phyloP scores from a whole-genome alignment of 2,888 invertebrate genomes.

The Pristionchus maxplancki region DNA sequence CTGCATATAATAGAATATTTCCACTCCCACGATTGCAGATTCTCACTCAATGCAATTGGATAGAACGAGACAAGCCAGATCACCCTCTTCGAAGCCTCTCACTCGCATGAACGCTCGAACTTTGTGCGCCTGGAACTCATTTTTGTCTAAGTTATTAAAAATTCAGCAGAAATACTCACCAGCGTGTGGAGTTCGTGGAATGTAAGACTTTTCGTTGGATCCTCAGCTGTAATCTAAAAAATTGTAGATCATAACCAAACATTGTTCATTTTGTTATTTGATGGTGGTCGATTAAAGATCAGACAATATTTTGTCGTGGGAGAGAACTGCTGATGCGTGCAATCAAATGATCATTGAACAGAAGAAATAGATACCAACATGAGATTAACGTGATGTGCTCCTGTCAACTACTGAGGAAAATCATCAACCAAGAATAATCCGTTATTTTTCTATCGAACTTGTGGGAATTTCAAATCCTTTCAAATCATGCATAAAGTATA shows the following conservation, averaged over 20 bases:
- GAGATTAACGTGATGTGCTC: not conserved
- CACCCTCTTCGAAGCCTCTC: slow-evolving; percentile 58
- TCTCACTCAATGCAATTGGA: slow-evolving; percentile 61
- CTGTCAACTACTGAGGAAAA: no score
- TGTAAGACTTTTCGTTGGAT: not conserved
- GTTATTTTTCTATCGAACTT: no score
- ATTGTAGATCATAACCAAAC: no score
- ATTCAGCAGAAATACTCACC: not conserved
- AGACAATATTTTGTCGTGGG: no score
- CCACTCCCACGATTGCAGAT: not conserved
- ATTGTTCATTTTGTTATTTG: no score
- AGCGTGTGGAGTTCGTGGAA: slow-evolving; percentile 9
- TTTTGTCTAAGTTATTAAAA: not conserved
- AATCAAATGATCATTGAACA: not conserved
- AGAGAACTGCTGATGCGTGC: not conserved
- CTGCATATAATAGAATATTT: not conserved
- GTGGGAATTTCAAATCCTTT: no score
- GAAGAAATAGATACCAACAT: not conserved
- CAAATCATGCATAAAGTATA: no score
- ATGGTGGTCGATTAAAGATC: no score
- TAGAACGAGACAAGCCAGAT: slow-evolving; percentile 58
- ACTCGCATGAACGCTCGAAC: not conserved
- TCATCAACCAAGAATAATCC: no score
- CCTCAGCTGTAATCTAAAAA: not conserved
- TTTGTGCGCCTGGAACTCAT: slow-evolving; percentile 3